Conservation (phyloP, 2,113 vertebrate genomes). For the Protomyctophum bolini region DNA sequence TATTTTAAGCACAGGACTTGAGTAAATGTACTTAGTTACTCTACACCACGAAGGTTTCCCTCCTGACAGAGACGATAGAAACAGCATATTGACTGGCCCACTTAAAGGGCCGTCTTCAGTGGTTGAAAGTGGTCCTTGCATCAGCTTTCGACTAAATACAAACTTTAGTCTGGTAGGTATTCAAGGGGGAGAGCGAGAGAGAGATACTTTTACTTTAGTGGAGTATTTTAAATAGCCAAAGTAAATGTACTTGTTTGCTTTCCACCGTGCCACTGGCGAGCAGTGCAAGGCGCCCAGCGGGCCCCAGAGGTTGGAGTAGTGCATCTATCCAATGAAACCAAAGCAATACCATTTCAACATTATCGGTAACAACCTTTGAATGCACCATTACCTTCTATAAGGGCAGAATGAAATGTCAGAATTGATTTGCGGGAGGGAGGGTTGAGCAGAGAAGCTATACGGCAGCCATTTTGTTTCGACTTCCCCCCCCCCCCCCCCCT, state of each 20-base stretch:
- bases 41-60: too few species aligned
- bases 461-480: conserved; percentile 66
- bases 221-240: not conserved
- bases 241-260: too few species aligned
- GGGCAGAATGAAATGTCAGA: conserved; percentile 77
- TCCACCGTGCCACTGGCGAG: too few species aligned
- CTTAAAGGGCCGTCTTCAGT: conserved; percentile 61
- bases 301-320: conserved; percentile 45
- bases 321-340: conserved; percentile 60
- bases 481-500: conserved; percentile 25
- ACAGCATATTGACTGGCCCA: conserved; percentile 67
- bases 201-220: too few species aligned
- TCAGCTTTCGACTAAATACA: conserved; percentile 29
- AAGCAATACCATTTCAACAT: conserved; percentile 64
- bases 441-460: conserved; percentile 54
- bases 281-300: conserved; percentile 23
- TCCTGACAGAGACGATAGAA: conserved; percentile 20
- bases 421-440: conserved; percentile 68
- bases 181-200: not conserved
- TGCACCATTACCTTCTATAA: conserved; percentile 76
- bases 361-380: conserved; percentile 74
- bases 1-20: too few species aligned
- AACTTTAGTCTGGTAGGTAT: conserved; percentile 15
- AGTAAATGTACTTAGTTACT: too few species aligned
- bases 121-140: conserved; percentile 42